Conservation (phyloP, 2,888 invertebrate genomes). For the Synergus itoensis region DNA sequence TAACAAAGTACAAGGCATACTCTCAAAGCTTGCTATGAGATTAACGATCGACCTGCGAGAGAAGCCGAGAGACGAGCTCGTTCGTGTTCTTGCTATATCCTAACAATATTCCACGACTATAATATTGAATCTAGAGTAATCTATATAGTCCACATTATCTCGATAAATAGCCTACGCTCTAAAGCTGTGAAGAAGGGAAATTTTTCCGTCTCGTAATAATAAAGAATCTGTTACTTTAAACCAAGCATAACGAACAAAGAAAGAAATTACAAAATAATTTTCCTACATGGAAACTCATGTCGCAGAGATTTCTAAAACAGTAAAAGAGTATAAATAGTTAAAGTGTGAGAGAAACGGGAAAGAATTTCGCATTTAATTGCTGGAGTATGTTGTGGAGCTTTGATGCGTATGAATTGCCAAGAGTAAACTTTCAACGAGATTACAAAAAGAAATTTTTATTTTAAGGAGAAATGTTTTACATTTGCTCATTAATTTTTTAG, state of each 20-base stretch:
- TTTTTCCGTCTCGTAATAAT: background rate
- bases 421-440: background rate
- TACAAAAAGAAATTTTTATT: background rate
- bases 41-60: conserved; percentile 37
- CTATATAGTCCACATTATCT: conserved; percentile 12
- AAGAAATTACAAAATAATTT: background rate
- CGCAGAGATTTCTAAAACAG: background rate
- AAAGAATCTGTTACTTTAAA: conserved; percentile 19
- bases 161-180: conserved; percentile 16
- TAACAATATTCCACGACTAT: conserved; percentile 22
- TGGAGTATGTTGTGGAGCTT: background rate
- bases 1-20: conserved; percentile 12
- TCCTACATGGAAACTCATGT: background rate
- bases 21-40: conserved; percentile 25
- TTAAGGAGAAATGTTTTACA: background rate
- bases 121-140: conserved; percentile 14
- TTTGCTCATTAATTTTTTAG: background rate
- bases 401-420: conserved; percentile 1
- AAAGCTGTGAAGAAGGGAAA: background rate
- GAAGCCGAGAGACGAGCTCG: conserved; percentile 29
- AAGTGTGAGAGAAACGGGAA: background rate
- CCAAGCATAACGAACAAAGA: background rate
- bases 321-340: background rate
- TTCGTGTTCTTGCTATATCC: conserved; percentile 28
- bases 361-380: conserved; percentile 17